Evolutionary conservation across 2,888 invertebrate genomes (phyloP).

Genomic region (Drosophila diplacantha): DNA sequence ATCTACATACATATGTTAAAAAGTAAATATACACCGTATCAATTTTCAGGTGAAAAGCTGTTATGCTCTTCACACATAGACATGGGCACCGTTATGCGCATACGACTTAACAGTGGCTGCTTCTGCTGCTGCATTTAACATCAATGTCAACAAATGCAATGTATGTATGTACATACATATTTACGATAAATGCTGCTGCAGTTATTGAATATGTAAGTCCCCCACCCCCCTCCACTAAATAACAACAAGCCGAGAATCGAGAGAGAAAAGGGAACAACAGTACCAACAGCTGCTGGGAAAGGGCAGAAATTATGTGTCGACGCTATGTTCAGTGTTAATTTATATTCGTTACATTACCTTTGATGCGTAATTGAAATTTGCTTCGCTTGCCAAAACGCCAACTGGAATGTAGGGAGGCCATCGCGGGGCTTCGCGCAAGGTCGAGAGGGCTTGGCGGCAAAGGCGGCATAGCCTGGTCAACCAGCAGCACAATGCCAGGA

Average conservation of each 20-base stretch:
- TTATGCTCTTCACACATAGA: slow-evolving; percentile 33
- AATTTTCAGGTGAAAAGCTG: slow-evolving; percentile 33
- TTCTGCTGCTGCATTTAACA: slow-evolving; percentile 20
- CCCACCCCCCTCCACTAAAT: not conserved
- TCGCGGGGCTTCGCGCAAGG: slow-evolving; percentile 38
- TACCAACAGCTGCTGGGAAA: slow-evolving; percentile 36
- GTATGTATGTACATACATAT: not conserved
- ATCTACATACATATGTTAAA: slow-evolving; percentile 4
- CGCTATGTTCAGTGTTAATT: slow-evolving; percentile 26
- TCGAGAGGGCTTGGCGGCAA: slow-evolving; percentile 19
- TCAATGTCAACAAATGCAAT: slow-evolving; percentile 22
- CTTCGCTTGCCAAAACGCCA: slow-evolving; percentile 77
- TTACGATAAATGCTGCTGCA: slow-evolving; percentile 10
- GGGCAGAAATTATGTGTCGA: slow-evolving; percentile 1
- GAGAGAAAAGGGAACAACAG: slow-evolving; percentile 19
- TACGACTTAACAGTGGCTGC: slow-evolving; percentile 29
- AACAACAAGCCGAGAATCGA: slow-evolving; percentile 22
- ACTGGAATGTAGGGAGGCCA: slow-evolving; percentile 76
- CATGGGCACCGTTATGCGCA: slow-evolving; percentile 53
- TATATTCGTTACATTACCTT: slow-evolving; percentile 70
- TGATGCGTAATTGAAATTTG: slow-evolving; percentile 76
- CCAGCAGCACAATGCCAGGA: slow-evolving; percentile 10
- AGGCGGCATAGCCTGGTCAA: slow-evolving; percentile 12
- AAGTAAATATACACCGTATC: slow-evolving; percentile 22
- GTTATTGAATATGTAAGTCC: slow-evolving; percentile 29